Evolutionary conservation across 2,113 vertebrate species (phyloP).

Genomic region (Trogon surrucura): DNA sequence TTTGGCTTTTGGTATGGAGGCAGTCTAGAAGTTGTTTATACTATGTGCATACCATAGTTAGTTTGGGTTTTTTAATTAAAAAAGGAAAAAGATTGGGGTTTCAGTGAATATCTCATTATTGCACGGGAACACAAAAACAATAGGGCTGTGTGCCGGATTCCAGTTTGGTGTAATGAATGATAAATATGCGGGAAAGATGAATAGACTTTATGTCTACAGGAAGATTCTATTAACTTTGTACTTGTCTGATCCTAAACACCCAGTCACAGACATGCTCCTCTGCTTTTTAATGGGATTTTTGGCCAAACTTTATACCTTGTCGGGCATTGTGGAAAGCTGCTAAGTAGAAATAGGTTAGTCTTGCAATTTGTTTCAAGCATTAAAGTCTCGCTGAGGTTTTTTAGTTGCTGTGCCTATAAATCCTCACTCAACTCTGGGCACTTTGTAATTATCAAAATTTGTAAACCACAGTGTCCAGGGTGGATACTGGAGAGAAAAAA

Average conservation of each 20-base stretch:
- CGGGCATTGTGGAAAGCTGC: not conserved
- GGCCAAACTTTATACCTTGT: not conserved
- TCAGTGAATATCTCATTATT: not conserved
- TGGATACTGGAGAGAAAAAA: not conserved
- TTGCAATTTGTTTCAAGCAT: not conserved
- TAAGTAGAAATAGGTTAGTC: not conserved
- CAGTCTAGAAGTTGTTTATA: not conserved
- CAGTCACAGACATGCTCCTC: not conserved
- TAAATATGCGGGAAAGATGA: not conserved
- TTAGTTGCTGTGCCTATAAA: not conserved
- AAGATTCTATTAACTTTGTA: not conserved
- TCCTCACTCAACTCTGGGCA: not conserved
- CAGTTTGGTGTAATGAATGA: not conserved
- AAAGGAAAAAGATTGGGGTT: not conserved
- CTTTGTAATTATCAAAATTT: not conserved
- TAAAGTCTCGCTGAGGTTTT: not conserved
- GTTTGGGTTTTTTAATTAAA: not conserved
- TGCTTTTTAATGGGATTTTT: not conserved
- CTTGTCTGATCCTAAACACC: not conserved
- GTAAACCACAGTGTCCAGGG: not conserved
- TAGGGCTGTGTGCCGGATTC: not conserved
- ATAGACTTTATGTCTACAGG: rapidly evolving
- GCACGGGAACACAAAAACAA: not conserved
- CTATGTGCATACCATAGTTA: not conserved
- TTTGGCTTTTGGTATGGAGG: not conserved